A percentile compares a stretch with the other conserved stretches of the same genome.
Evolutionary conservation across 2,113 vertebrate species (phyloP).

Genomic region (Micronisus gabar): DNA sequence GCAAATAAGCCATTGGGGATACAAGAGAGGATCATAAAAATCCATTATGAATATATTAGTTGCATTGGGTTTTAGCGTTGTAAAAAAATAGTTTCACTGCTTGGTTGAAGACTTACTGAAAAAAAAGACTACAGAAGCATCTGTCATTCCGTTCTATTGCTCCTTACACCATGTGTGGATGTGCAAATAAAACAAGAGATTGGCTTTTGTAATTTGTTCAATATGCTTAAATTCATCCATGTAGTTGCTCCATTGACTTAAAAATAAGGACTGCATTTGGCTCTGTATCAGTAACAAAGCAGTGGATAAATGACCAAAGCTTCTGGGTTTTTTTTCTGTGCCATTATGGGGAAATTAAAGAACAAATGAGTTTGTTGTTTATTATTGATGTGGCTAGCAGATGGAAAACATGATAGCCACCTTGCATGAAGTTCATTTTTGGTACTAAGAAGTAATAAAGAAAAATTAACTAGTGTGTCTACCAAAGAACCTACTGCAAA

Average conservation of each 20-base stretch:
- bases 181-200: background rate
- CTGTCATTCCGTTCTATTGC: background rate
- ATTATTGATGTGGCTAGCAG: background rate
- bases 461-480: background rate
- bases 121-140: background rate
- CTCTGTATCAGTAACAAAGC: background rate
- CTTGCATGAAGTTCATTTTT: background rate
- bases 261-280: background rate
- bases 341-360: background rate
- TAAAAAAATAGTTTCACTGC: background rate
- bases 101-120: background rate
- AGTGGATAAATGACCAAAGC: background rate
- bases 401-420: background rate
- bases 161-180: background rate
- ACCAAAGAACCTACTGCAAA: background rate
- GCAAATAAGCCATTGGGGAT: background rate
- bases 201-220: background rate
- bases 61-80: background rate
- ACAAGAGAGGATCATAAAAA: background rate
- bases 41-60: constrained; percentile 5
- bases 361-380: background rate
- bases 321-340: background rate
- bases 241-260: background rate
- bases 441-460: background rate
- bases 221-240: background rate